phyloP scores from a whole-genome alignment of 2,888 invertebrate species.

The Atethmia centrago region DNA sequence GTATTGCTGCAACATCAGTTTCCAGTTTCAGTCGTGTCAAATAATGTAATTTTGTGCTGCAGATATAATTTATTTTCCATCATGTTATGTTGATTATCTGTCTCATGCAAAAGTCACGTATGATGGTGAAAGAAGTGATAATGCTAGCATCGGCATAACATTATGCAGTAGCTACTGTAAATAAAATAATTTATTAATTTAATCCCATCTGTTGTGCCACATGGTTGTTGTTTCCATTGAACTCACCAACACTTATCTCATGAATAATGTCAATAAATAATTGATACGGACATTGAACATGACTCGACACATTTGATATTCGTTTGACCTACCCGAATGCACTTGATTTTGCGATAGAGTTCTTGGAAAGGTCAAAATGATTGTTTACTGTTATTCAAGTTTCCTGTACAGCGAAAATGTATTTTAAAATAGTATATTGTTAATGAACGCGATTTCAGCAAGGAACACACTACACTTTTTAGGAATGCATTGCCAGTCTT shows the following conservation, averaged over 20 bases:
- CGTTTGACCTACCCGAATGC: not conserved
- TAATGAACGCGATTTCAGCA: too few relatives aligned
- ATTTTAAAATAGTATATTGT: too few relatives aligned
- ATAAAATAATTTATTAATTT: conserved; percentile 4
- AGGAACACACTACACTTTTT: too few relatives aligned
- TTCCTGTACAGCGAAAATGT: too few relatives aligned
- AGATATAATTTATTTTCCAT: not conserved
- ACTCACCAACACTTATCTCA: not conserved
- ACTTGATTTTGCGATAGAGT: not conserved
- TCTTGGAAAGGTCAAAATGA: not conserved
- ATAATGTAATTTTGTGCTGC: conserved; percentile 26
- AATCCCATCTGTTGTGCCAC: not conserved
- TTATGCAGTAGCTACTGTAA: not conserved
- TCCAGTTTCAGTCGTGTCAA: not conserved
- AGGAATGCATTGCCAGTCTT: too few relatives aligned
- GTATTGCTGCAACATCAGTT: conserved; percentile 19
- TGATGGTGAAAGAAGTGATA: not conserved
- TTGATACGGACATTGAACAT: not conserved
- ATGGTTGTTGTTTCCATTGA: conserved; percentile 2
- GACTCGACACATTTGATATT: not conserved
- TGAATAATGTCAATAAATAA: conserved; percentile 5
- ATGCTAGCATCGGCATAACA: not conserved
- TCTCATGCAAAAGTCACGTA: not conserved
- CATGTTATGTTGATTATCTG: not conserved
- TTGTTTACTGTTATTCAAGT: not conserved